Conservation (phyloP, 92 coral and sea anemone genomes). For the Epizoanthus ramosus region DNA sequence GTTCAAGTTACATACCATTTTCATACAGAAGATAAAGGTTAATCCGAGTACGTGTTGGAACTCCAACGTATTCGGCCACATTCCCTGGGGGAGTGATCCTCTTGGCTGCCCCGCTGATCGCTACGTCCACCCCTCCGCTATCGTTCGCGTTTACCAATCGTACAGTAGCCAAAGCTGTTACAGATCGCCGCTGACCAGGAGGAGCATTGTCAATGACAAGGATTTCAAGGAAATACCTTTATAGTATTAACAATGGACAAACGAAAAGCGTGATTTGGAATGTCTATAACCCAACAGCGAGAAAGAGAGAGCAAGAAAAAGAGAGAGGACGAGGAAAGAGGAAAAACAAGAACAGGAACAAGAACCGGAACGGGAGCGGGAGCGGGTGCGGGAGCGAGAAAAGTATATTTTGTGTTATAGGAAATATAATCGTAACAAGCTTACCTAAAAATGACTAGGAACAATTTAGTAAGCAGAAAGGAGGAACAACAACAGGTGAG, state of each 20-base stretch:
- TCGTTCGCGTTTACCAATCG: conserved; percentile 61
- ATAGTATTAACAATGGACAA: neutral
- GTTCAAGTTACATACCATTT: conserved; percentile 58
- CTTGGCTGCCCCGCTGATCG: conserved; percentile 22
- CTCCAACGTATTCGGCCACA: conserved; percentile 62
- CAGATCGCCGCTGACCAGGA: conserved; percentile 47
- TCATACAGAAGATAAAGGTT: conserved; percentile 48
- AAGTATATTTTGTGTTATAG: too few species aligned
- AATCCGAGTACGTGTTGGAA: conserved; percentile 44
- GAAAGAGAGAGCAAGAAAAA: neutral
- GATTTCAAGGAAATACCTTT: conserved; percentile 52
- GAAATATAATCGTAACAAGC: too few species aligned
- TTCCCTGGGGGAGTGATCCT: conserved; percentile 62
- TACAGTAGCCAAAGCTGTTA: conserved; percentile 65
- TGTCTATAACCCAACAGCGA: neutral
- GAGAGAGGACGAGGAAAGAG: neutral
- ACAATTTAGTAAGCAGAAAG: too few species aligned
- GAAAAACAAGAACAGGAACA: too few species aligned
- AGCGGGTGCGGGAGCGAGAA: too few species aligned
- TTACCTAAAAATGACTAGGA: too few species aligned
- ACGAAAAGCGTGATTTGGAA: neutral
- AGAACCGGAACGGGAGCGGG: too few species aligned
- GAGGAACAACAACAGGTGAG: too few species aligned
- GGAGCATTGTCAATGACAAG: conserved; percentile 62
- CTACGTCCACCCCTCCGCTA: conserved; percentile 71